Evolutionary conservation across 2,113 vertebrate genomes (phyloP).

Genomic region (Xiphias gladius): DNA sequence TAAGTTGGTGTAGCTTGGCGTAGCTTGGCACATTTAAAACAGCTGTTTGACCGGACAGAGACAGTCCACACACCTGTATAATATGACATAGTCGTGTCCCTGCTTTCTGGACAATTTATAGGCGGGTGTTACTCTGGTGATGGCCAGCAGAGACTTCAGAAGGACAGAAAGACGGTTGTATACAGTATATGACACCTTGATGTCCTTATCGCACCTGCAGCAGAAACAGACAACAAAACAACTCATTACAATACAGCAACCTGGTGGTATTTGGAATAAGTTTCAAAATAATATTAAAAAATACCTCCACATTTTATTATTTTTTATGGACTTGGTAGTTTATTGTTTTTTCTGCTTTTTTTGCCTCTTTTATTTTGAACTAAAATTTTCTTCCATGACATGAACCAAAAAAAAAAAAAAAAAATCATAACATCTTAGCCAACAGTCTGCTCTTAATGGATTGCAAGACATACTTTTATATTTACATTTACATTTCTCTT

Average conservation of each 20-base stretch:
- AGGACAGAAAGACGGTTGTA: slow-evolving; percentile 97
- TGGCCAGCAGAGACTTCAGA: slow-evolving; percentile 96
- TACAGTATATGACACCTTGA: slow-evolving; percentile 99
- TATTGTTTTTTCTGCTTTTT: too few species aligned
- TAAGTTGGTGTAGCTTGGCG: background rate
- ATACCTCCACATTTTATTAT: too few species aligned
- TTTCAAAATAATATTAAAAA: too few species aligned
- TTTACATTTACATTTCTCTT: too few species aligned
- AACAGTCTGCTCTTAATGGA: too few species aligned
- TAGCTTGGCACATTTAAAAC: background rate
- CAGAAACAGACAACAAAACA: background rate
- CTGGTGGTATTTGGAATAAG: too few species aligned
- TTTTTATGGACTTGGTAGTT: too few species aligned
- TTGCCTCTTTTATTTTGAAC: too few species aligned
- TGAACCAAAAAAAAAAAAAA: too few species aligned
- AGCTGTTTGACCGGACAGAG: background rate
- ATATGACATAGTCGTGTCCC: slow-evolving; percentile 97
- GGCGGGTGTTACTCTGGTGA: slow-evolving; percentile 97
- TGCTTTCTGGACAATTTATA: slow-evolving; percentile 98
- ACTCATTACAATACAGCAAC: background rate
- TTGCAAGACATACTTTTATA: too few species aligned
- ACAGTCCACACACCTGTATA: slow-evolving; percentile 90
- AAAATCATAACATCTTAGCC: too few species aligned
- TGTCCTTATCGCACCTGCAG: slow-evolving; percentile 96
- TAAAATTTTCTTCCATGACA: too few species aligned